Conservation (phyloP, 1,140 invertebrate genomes). For the Plodia interpunctella region DNA sequence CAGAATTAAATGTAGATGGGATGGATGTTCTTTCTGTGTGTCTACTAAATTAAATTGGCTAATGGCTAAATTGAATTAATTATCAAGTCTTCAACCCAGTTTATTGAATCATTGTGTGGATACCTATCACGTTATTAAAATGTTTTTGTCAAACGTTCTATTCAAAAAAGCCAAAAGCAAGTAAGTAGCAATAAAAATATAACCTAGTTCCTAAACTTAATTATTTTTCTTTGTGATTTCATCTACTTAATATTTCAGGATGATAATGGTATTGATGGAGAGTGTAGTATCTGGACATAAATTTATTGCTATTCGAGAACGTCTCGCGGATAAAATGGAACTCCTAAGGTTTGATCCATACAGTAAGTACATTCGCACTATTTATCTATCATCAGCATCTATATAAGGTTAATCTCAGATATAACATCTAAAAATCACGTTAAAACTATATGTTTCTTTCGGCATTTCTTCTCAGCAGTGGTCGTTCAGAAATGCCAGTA, state of each 20-base stretch:
- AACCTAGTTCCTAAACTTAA: constrained; percentile 9
- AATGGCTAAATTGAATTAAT: no score
- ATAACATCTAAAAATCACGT: no score
- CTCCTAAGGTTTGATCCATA: constrained; percentile 85
- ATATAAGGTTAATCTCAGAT: no score
- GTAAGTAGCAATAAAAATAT: constrained; percentile 31
- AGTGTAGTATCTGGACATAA: constrained; percentile 87
- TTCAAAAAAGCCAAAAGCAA: constrained; percentile 73
- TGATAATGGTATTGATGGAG: constrained; percentile 85
- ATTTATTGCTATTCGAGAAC: constrained; percentile 80
- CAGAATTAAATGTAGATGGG: no score
- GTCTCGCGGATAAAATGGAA: constrained; percentile 88
- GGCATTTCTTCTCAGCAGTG: no score
- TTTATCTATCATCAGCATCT: no score
- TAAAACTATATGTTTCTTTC: no score
- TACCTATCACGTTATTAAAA: constrained; percentile 20
- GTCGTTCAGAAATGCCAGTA: no score
- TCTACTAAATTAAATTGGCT: no score
- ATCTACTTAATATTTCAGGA: constrained; percentile 68
- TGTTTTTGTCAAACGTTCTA: constrained; percentile 67
- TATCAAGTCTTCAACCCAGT: no score
- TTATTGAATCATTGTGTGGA: no score
- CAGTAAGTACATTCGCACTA: constrained; percentile 78
- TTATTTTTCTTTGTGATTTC: neutral
- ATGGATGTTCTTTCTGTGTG: no score